phyloP scores from a whole-genome alignment of 2,113 vertebrate genomes.

The Chionodraco myersi region DNA sequence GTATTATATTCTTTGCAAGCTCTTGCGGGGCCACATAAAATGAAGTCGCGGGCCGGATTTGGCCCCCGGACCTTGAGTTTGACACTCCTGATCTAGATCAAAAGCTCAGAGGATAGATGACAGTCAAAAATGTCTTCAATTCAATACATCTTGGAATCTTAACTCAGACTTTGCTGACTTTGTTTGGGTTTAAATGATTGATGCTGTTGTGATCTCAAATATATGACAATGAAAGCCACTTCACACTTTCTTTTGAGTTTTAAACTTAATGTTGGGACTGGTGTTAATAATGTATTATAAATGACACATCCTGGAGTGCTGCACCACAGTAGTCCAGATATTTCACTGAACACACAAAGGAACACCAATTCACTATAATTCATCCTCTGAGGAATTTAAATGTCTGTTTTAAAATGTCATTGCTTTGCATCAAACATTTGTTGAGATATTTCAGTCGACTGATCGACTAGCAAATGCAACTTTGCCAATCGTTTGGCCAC shows the following conservation, averaged over 20 bases:
- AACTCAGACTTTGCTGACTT: neutral
- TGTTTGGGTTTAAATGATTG: neutral
- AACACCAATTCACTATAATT: neutral
- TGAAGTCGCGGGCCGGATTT: too few species aligned
- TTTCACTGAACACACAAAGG: neutral
- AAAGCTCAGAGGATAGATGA: slow-evolving; percentile 36
- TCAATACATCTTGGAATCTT: slow-evolving; percentile 14
- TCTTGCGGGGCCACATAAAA: too few species aligned
- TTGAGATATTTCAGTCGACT: neutral
- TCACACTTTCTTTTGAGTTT: neutral
- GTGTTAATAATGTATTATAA: too few species aligned
- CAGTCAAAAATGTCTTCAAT: slow-evolving; percentile 15
- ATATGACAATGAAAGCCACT: neutral
- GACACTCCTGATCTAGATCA: slow-evolving; percentile 29
- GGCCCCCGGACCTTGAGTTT: too few species aligned
- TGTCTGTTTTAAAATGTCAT: neutral
- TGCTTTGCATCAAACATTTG: neutral
- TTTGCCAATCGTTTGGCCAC: neutral
- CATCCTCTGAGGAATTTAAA: neutral
- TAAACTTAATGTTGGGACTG: too few species aligned
- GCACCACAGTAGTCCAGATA: neutral
- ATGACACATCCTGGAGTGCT: neutral
- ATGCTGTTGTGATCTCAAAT: slow-evolving; percentile 2
- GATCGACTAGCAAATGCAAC: neutral
- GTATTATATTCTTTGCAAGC: too few species aligned